Conservation (phyloP, 1,140 invertebrate species). For the Leptinotarsa undecemlineata region DNA sequence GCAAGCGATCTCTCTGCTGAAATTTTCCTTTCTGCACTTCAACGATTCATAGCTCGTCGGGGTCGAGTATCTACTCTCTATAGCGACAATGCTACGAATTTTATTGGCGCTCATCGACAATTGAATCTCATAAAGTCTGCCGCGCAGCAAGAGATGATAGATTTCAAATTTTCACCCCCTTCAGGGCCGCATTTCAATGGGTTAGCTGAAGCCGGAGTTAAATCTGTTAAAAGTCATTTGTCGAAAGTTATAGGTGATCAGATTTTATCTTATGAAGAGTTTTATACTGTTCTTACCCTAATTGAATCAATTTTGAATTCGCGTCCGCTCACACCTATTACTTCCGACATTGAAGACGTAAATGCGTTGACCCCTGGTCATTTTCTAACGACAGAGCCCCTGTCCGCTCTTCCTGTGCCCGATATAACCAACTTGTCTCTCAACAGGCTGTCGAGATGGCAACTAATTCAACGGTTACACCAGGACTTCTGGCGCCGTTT, state of each 20-base stretch:
- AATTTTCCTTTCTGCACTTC: not conserved
- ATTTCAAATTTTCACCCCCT: not conserved
- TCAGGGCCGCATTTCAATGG: slow-evolving; percentile 18
- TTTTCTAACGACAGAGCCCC: too few species aligned
- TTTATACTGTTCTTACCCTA: slow-evolving; percentile 11
- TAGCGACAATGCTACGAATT: slow-evolving; percentile 53
- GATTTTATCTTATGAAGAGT: not conserved
- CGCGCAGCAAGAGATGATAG: not conserved
- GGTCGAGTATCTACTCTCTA: slow-evolving; percentile 39
- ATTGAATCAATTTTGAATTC: too few species aligned
- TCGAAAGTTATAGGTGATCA: slow-evolving; percentile 12
- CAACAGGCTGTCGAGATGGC: too few species aligned
- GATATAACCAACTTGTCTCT: too few species aligned
- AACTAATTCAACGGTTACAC: too few species aligned
- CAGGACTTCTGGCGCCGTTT: too few species aligned
- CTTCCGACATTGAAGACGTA: too few species aligned
- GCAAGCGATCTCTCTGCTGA: not conserved
- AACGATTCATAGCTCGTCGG: not conserved
- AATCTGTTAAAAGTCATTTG: slow-evolving; percentile 9
- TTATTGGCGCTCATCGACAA: slow-evolving; percentile 44
- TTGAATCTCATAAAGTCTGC: slow-evolving; percentile 4
- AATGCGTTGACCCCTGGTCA: too few species aligned
- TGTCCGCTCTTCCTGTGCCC: too few species aligned
- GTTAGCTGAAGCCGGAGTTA: not conserved
- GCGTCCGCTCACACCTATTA: too few species aligned